Base-by-base conservation (phyloP, 2,797 vertebrate genomes). In the Varecia variegata region DNA sequence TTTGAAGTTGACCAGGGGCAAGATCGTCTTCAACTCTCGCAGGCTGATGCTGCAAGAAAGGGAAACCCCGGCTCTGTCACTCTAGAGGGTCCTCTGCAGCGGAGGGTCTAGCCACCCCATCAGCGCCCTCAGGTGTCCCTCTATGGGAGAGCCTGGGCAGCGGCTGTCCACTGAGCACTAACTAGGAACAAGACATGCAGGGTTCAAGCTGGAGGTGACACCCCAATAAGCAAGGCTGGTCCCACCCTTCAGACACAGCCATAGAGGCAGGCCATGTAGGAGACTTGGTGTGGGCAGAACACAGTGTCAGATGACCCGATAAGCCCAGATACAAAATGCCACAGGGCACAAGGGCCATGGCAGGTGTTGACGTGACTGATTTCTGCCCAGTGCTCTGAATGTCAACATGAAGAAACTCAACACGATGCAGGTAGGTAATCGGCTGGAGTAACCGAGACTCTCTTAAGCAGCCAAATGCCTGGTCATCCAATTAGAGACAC, bases 1-100 rank as follows among this genome's bases (percentile, higher is more conserved):
- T 98, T 99, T 99, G 98, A 99, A 99, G 99, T 99, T 99, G 74
- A 99, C 98, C 97, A 99, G 98, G 25, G 99, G 99, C 90, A 99
- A 98, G 71, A 99, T 98, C 50, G 99, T 98, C 98, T 99, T 99
- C 98, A 99, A 80, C 97, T 99, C 99, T 93, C 99, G 99, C 80
- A 99, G 97, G 96, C 99, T 99, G 98, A 99, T 99, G 96, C 99
- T 99, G 97, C 1, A 77, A 76, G 60, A 87, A 5, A 95, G 5
- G 27, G 90, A 38, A 43, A 62, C 1, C 27, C 45, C 43, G 8
- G 43, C 7, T 71, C 40, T 3, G 0, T 77, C 58, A 91, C 12
- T 11, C 43, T 32, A 1, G 0, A 70, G 32, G n/a, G 14, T 5
- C 8, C 56, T 27, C 74, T 1, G 12, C 27, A 4, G 54, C 0